Percentiles rank a stretch among this genome's conserved stretches.
These are phyloP conservation scores for Neodiprion virginianus DNA, from an alignment of 1,140 invertebrate genomes.

Conservation along the genomic window DNA sequence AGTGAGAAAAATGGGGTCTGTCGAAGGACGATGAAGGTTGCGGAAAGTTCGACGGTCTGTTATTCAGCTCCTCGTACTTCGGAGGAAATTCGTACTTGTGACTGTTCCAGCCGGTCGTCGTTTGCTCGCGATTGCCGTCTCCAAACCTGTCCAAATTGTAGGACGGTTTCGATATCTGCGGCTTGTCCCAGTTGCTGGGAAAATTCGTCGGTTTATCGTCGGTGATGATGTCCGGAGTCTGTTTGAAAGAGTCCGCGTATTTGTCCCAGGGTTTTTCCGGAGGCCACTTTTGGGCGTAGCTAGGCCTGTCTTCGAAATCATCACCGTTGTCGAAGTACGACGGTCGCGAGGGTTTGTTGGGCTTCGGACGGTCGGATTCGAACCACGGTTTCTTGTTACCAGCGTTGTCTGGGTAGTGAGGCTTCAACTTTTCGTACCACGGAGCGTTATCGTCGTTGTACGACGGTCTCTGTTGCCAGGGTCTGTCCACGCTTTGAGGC, in stretches of 20 bases:
- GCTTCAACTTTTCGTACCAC: conserved; percentile 54
- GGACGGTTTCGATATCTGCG: conserved; percentile 37
- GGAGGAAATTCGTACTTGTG: conserved; percentile 39
- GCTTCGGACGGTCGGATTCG: conserved; percentile 35
- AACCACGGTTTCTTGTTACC: conserved; percentile 50
- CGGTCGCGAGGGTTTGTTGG: conserved; percentile 12
- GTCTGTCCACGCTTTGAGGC: conserved; percentile 44
- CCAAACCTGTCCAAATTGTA: conserved; percentile 44
- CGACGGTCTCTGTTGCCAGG: conserved; percentile 41
- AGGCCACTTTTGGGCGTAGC: conserved; percentile 56
- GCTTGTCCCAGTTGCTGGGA: conserved; percentile 59
- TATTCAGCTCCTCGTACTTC: conserved; percentile 36
- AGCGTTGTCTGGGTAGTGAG: conserved; percentile 41
- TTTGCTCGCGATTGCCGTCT: conserved; percentile 36
- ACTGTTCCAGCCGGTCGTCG: conserved; percentile 41
- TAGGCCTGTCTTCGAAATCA: conserved; percentile 34
- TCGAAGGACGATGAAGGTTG: conserved; percentile 28
- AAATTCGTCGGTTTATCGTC: conserved; percentile 73
- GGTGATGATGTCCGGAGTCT: conserved; percentile 67
- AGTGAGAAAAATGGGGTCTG: conserved; percentile 54
- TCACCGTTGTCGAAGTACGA: conserved; percentile 39
- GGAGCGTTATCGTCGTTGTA: conserved; percentile 48
- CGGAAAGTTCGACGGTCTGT: conserved; percentile 28
- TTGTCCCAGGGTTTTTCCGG: conserved; percentile 54
- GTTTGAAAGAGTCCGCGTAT: conserved; percentile 28